Evolutionary conservation across 2,797 vertebrate species (phyloP).

Genomic region (Valencia hispanica): DNA sequence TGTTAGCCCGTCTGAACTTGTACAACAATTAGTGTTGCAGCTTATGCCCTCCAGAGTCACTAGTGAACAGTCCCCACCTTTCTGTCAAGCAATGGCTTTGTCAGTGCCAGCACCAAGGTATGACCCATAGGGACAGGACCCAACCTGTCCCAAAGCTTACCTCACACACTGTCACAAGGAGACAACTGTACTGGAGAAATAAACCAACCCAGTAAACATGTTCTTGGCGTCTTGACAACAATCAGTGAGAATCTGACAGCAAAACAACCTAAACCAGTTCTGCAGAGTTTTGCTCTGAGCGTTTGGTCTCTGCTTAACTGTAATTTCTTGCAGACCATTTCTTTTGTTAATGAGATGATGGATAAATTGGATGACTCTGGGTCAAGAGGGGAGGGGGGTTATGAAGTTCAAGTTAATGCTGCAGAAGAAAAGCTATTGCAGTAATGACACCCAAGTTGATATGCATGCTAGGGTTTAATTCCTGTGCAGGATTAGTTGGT

Average conservation of each 20-base stretch:
- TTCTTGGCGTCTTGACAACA: conserved; percentile 59
- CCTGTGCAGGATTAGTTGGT: conserved; percentile 74
- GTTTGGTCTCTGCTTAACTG: conserved; percentile 24
- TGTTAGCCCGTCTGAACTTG: conserved; percentile 69
- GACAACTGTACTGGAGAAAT: conserved; percentile 27
- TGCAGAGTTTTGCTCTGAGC: conserved; percentile 32
- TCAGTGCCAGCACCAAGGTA: conserved; percentile 33
- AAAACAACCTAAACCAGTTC: conserved; percentile 79
- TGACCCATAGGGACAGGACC: conserved; percentile 68
- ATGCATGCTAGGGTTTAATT: conserved; percentile 77
- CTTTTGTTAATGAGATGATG: conserved; percentile 38
- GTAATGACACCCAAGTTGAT: conserved; percentile 40
- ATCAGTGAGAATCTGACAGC: conserved; percentile 52
- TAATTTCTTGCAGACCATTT: conserved; percentile 65
- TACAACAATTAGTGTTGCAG: conserved; percentile 58
- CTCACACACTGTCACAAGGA: conserved; percentile 33
- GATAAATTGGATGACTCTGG: conserved; percentile 21
- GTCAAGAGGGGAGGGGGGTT: conserved; percentile 20
- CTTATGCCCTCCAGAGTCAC: conserved; percentile 41
- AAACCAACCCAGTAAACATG: conserved; percentile 46
- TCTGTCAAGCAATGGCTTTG: conserved; percentile 64
- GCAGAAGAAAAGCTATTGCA: conserved; percentile 5
- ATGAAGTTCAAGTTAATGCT: conserved; percentile 39
- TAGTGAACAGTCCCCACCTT: conserved; percentile 42
- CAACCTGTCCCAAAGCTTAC: conserved; percentile 65